phyloP scores from a whole-genome alignment of 2,888 invertebrate species.

The Drosophila affinis region DNA sequence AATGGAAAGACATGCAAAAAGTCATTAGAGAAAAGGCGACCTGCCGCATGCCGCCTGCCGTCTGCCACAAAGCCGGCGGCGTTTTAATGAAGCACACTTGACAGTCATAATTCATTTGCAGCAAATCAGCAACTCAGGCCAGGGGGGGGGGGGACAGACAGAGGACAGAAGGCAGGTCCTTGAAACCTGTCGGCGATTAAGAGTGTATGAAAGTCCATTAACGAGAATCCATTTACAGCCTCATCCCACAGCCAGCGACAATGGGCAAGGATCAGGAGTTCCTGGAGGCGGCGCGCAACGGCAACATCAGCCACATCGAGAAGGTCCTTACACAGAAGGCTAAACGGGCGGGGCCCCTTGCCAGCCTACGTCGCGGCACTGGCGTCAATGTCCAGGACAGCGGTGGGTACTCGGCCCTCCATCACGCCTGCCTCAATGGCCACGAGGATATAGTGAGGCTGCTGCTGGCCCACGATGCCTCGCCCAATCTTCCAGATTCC shows the following conservation, averaged over 20 bases:
- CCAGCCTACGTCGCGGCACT: slow-evolving; percentile 94
- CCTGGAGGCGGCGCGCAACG: slow-evolving; percentile 96
- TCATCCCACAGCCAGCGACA: background rate
- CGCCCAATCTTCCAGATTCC: slow-evolving; percentile 93
- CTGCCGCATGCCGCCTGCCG: slow-evolving; percentile 35
- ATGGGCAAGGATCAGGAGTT: slow-evolving; percentile 99
- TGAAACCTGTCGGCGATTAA: slow-evolving; percentile 48
- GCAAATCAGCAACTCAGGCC: slow-evolving; percentile 45
- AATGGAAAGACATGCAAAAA: slow-evolving; percentile 60
- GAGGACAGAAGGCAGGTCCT: slow-evolving; percentile 4
- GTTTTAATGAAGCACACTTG: slow-evolving; percentile 73
- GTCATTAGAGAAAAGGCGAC: slow-evolving; percentile 62
- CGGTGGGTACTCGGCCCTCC: slow-evolving; percentile 96
- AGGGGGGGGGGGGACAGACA: background rate
- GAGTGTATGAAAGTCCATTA: slow-evolving; percentile 51
- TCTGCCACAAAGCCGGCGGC: slow-evolving; percentile 60
- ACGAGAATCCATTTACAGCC: slow-evolving; percentile 41
- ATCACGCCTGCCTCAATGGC: slow-evolving; percentile 96
- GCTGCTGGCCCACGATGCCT: slow-evolving; percentile 91
- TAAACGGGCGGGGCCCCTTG: slow-evolving; percentile 96
- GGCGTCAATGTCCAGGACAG: slow-evolving; percentile 97
- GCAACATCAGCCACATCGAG: slow-evolving; percentile 94
- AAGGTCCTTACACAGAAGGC: slow-evolving; percentile 94
- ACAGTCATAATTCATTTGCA: slow-evolving; percentile 70
- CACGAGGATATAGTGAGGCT: slow-evolving; percentile 95